Base-by-base conservation (phyloP, 1,140 invertebrate genomes). In the Campoletis sonorensis region DNA sequence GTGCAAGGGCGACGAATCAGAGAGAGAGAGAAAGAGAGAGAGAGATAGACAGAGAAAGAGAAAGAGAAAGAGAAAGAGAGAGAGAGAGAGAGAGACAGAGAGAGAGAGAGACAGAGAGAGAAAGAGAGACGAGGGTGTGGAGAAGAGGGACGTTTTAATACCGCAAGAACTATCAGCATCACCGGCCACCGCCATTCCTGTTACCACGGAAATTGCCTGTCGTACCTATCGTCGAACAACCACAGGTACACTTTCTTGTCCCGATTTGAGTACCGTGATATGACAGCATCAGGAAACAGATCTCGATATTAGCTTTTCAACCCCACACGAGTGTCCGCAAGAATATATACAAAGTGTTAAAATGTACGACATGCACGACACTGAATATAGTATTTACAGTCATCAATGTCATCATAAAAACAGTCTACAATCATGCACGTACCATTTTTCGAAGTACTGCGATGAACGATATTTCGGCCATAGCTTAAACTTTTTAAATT, bases 101-200 rank as follows among this genome's bases (percentile, higher is more conserved):
- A 37, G 37, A 4, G 37, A 37, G 37, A 4, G 37, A 4, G 10
- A 37, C 10, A 37, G 37, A 37, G 37, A 10, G 37, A 37, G 37
- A 37, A n/a, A n/a, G n/a, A 0, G 58, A 64, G n/a, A n/a, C n/a
- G 40, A 1, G 3, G 13, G 40, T 4, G 40, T n/a, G 61, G 21
- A 23, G 23, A 3, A 54, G 16, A 33, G 64, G 70, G 49, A 67
- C 30, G 37, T 70, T 70, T 70, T 70, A 70, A 4, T 16, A 2
- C n/a, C 49, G 33, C 40, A 72, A 45, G 49, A 78, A 64, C 76
- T 70, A 58, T 45, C 61, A 54, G 21, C 76, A 37, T 67, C 76
- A 78, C 76, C 61, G 76, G 64, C 67, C 76, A 78, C 76, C 76
- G 76, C 76, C 40, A 58, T 78, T 78, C 76, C 76, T 78, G 76